Evolutionary conservation across 2,888 invertebrate species (phyloP).

Genomic region (Melitaea athalia): DNA sequence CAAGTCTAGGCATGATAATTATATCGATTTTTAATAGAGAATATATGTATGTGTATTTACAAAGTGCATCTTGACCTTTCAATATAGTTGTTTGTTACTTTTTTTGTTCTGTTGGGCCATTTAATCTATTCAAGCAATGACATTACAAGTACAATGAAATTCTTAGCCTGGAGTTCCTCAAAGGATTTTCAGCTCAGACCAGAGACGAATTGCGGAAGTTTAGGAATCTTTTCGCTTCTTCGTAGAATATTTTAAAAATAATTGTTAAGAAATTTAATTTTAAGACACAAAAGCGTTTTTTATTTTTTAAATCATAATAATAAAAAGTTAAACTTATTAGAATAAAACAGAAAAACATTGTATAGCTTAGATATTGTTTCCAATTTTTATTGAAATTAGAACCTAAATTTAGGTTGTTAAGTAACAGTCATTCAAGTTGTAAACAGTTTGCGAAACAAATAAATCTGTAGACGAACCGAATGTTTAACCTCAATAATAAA

Average conservation of each 20-base stretch:
- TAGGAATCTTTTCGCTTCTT: background rate
- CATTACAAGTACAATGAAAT: background rate
- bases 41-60: background rate
- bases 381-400: background rate
- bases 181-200: slow-evolving; percentile 9
- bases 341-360: no score
- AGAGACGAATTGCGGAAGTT: slow-evolving; percentile 4
- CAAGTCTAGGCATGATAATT: background rate
- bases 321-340: background rate
- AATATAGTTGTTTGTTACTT: background rate
- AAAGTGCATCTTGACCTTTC: slow-evolving; percentile 1
- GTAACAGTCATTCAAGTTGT: background rate
- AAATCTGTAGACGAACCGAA: slow-evolving; percentile 4
- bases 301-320: background rate
- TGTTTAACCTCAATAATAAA: slow-evolving; percentile 20
- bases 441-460: slow-evolving; percentile 8
- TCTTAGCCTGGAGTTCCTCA: background rate
- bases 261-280: background rate
- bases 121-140: background rate
- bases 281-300: background rate
- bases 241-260: background rate
- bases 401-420: background rate
- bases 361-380: background rate
- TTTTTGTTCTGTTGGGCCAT: background rate
- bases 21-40: background rate